Base-by-base conservation (phyloP, 2,888 invertebrate species). In the Synanthedon vespiformis region DNA sequence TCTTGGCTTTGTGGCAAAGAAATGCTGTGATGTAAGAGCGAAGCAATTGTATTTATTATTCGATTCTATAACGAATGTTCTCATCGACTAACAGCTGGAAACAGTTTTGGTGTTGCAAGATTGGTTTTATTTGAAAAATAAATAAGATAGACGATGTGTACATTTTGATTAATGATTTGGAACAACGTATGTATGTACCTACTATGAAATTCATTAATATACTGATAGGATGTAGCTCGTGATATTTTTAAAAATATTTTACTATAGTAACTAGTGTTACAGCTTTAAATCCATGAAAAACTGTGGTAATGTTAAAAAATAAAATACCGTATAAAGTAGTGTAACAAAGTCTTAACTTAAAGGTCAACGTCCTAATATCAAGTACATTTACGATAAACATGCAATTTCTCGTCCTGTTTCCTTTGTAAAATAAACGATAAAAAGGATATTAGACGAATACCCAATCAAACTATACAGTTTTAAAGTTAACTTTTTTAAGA, bases 331-430 rank as follows among this genome's bases (percentile, higher is more conserved):
- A 53, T 56, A 54, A 56, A 52, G 51, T 47, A 40, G 22, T 22
- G 22, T 22, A 5, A 22, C 22, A 5, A 50, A 53, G 51, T 40
- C 44, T 44, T 55, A 53, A 62, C 44, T 44, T 55, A 53, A 62
- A 65, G 77, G 71, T 74, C 74, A 61, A 60, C 66, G 72, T 56
- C 61, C 79, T 60, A 18, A 48, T 48, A 48, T 48, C 48, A n/a
- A 44, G 44, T 44, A 44, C 59, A 62, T 54, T 22, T 44, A 60
- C 72, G 79, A 80, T 80, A 80, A 74, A 67, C 60, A 58, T 56
- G 51, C 56, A 61, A 70, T 65, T 72, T 67, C 67, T 64, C 61
- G 65, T 65, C 62, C 56, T 61, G 68, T 72, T 79, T 72, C 67
- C 72, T 70, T 73, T 73, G 73, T 72, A 70, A 57, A 53, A 54